Evolutionary conservation across 2,797 vertebrate genomes (phyloP).

Genomic region (Pipistrellus nathusii): DNA sequence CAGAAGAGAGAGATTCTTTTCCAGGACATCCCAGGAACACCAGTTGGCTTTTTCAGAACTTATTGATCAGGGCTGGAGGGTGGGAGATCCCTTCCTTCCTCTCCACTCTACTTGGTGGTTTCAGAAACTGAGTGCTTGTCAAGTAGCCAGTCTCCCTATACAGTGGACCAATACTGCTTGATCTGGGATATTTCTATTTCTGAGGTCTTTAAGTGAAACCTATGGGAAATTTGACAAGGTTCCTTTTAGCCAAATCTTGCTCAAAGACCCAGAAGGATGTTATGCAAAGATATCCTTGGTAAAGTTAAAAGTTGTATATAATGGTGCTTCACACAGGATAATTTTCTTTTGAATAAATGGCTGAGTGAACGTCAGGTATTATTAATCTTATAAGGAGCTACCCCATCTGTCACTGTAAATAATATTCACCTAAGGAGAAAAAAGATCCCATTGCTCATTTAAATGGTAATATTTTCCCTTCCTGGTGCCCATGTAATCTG

Average conservation of each 20-base stretch:
- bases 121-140: neutral
- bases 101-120: neutral
- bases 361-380: slow-evolving; percentile 26
- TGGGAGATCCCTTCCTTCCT: neutral
- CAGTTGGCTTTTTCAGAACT: neutral
- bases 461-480: slow-evolving; percentile 73
- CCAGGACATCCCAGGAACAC: neutral
- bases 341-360: slow-evolving; percentile 63
- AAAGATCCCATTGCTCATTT: slow-evolving; percentile 56
- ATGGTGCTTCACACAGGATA: slow-evolving; percentile 3
- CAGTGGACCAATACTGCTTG: neutral
- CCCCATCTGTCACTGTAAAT: slow-evolving; percentile 5
- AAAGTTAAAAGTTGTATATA: slow-evolving; percentile 6
- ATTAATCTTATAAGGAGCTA: slow-evolving; percentile 37
- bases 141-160: neutral
- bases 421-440: slow-evolving; percentile 49
- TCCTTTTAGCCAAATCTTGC: neutral
- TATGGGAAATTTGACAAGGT: neutral
- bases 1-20: neutral
- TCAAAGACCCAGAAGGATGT: neutral
- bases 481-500: slow-evolving; percentile 3
- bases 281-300: neutral
- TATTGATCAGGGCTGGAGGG: neutral
- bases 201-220: neutral
- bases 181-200: neutral